Base-by-base conservation (phyloP, 2,797 vertebrate genomes). In the Tangara arthus region DNA sequence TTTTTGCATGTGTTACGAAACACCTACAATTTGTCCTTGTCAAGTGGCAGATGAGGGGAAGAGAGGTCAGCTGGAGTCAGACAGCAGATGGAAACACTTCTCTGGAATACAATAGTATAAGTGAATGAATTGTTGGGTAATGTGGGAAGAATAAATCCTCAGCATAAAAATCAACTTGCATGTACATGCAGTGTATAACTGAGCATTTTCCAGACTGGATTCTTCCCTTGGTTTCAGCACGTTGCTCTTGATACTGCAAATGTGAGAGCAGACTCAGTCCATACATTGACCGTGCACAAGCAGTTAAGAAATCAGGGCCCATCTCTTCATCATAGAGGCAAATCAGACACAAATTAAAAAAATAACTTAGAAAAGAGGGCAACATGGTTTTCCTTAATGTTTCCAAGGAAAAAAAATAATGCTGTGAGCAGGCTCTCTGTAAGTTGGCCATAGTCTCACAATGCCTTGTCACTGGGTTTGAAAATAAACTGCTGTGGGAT, bases 11-110 rank as follows among this genome's bases (percentile, higher is more conserved):
- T n/a, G 39, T 94, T 96, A 91, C 7, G 16, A 94, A 96, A 96
- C 82, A 92, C 63, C 92, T 92, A 68, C 89, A 32, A 71, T 97
- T 96, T 95, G 90, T 94, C 94, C 76, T 94, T 96, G 95, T 96
- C 91, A 66, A 78, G 82, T 49, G 24, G 90, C 49, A 61, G 94
- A 68, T 94, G 90, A 94, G 73, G 91, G 94, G 79, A 95, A 94
- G 71, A 87, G 60, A 88, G 98, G 98, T 98, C 98, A 97, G 95
- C 63, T 82, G 90, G 97, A 98, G 98, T 98, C 97, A 98, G 96
- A 91, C 92, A 98, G 96, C 98, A 99, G 98, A 99, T 98, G 98
- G 98, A 97, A 96, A 84, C 95, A 61, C 97, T 97, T 94, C 97
- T 97, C 98, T 98, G 98, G 98, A 98, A 95, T 97, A 98, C 98